Conservation (phyloP, 2,113 vertebrate species). For the Oceanodroma tethys region DNA sequence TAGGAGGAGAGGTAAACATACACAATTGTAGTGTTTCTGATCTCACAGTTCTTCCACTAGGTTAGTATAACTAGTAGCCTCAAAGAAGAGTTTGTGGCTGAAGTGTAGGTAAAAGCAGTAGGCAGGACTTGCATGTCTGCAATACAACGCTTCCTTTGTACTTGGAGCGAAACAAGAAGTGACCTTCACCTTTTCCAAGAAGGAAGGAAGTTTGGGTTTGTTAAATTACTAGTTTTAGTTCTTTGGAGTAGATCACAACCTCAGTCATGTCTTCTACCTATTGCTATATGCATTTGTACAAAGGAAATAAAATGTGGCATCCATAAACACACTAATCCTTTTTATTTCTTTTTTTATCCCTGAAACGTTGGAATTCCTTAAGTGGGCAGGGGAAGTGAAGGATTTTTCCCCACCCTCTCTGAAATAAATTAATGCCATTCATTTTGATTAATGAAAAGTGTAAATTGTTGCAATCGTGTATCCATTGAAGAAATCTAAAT, state of each 20-base stretch:
- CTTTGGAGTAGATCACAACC: background rate
- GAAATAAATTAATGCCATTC: background rate
- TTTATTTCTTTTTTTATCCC: background rate
- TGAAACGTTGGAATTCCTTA: background rate
- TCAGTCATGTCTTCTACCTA: background rate
- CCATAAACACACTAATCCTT: too few species aligned
- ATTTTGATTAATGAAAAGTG: background rate
- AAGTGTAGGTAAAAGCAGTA: background rate
- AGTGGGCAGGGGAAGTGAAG: background rate
- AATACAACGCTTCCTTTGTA: background rate
- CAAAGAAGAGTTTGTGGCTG: background rate
- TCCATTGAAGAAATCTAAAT: background rate
- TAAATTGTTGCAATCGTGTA: background rate
- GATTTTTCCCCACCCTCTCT: background rate
- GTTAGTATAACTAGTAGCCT: background rate
- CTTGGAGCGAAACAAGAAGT: background rate
- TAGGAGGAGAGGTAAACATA: background rate
- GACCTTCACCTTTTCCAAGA: slow-evolving; percentile 9
- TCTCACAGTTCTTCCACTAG: background rate
- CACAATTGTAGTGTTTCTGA: background rate
- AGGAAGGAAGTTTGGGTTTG: slow-evolving; percentile 26
- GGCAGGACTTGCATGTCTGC: background rate
- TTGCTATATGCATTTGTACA: background rate
- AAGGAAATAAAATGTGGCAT: too few species aligned
- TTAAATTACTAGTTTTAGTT: background rate